Evolutionary conservation across 1,140 invertebrate genomes (phyloP), one percentile per base, ranked within the genome.

Genomic region (Belonocnema kinseyi): DNA sequence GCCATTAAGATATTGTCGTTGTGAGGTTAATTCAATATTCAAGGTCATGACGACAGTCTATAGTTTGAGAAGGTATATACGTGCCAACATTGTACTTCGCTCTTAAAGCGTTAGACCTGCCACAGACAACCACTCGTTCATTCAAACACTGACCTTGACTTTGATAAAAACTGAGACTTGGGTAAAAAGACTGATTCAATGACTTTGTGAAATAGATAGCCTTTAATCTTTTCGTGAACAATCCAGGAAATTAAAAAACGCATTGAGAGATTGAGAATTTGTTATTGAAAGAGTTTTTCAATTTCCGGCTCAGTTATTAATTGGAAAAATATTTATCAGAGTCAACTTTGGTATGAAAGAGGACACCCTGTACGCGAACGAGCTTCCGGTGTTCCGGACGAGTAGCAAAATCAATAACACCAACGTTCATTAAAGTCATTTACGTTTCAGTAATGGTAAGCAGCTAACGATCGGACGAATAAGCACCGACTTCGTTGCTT

Each of bases 331-430:
- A 13, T 61, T 61, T 61, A 26, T 26, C 13, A 33, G 56, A 61
- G 21, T 33, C 26, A 33, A 26, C 56, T 61, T 61, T 19, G 70
- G 73, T 54, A 54, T 78, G 81, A 61, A 61, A 82, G 75, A 73
- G 78, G 76, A 73, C 78, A 78, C 76, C 80, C 71, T 75, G 66
- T 78, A 78, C 26, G 72, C 17, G 14, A 52, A 74, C 46, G 73
- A 71, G 70, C 52, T 76, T 72, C 21, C 54, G 77, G 70, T 21
- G 70, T 73, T 73, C 51, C 71, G 73, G 52, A 70, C 78, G 76
- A 80, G 77, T 77, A 78, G 70, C 79, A 81, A 82, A 84, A 84
- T 84, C 83, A 82, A 84, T 84, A 82, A 77, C 50, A 54, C 53
- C 74, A 46, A 72, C 75, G 75, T 80, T 82, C 78, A 81, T 84